A percentile compares a stretch with the other conserved stretches of the same genome.
Conservation (phyloP, 2,797 vertebrate genomes). For the Neosilurus mollespiculum region DNA sequence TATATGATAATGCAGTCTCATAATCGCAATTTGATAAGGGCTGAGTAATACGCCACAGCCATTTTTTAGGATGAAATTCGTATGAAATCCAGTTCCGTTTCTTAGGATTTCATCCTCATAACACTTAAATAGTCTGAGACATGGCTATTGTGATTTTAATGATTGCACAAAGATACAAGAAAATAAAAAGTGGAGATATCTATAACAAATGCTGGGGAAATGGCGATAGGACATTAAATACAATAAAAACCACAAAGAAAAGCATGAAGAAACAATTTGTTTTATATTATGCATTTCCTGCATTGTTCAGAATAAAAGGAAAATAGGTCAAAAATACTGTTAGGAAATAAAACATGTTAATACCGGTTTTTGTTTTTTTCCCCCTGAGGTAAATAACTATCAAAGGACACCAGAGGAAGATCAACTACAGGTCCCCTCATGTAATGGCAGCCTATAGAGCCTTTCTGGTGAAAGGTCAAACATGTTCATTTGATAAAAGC, state of each 20-base stretch:
- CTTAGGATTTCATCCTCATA: neutral
- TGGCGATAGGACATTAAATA: neutral
- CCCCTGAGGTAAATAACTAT: slow-evolving; percentile 19
- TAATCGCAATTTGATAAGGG: neutral
- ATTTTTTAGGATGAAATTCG: neutral
- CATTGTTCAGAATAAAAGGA: neutral
- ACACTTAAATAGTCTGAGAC: neutral
- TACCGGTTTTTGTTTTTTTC: too few relatives aligned
- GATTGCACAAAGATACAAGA: neutral
- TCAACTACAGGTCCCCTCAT: slow-evolving; percentile 21
- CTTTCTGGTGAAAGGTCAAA: slow-evolving; percentile 32
- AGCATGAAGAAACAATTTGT: neutral
- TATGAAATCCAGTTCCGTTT: neutral
- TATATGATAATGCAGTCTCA: neutral
- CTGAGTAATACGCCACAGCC: neutral
- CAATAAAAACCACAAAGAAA: neutral
- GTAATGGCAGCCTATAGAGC: slow-evolving; percentile 1
- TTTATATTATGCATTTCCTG: neutral
- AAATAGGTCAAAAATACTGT: neutral
- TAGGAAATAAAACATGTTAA: neutral
- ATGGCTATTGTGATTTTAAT: slow-evolving; percentile 2
- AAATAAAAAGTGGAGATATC: neutral
- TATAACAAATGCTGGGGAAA: neutral
- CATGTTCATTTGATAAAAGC: slow-evolving; percentile 37
- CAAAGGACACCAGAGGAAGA: slow-evolving; percentile 27